These are phyloP conservation scores for Netelia inedita DNA, from an alignment of 2,888 invertebrate genomes.

Conservation along the genomic window DNA sequence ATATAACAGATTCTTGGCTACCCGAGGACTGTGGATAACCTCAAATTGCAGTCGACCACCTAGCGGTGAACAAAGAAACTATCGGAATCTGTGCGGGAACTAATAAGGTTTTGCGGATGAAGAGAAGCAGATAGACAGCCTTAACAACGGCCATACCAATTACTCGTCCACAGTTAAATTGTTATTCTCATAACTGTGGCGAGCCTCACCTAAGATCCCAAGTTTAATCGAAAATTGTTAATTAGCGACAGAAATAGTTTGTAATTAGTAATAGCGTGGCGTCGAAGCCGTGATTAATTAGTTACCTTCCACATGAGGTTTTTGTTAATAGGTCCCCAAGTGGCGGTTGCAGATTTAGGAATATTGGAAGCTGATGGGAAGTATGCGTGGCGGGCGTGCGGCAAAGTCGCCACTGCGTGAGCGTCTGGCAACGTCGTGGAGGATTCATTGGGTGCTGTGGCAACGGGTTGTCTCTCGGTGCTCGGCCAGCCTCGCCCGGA, in stretches of 20 bases:
- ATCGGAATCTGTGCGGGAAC: neutral
- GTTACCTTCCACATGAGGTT: slow-evolving; percentile 89
- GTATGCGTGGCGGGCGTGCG: slow-evolving; percentile 84
- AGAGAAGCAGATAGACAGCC: neutral
- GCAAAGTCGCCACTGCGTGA: slow-evolving; percentile 83
- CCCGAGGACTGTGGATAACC: neutral
- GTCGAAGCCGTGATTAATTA: slow-evolving; percentile 74
- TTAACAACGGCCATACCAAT: neutral
- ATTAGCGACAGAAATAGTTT: slow-evolving; percentile 48
- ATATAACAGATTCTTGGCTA: no score
- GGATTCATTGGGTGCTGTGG: slow-evolving; percentile 81
- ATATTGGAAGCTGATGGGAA: slow-evolving; percentile 86
- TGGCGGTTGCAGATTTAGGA: slow-evolving; percentile 88
- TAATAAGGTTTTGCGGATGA: neutral
- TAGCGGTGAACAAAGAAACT: neutral
- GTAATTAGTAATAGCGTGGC: slow-evolving; percentile 61
- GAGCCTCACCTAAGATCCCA: neutral
- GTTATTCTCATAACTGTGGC: neutral
- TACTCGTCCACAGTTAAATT: neutral
- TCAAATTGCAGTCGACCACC: neutral
- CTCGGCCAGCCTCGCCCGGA: slow-evolving; percentile 84
- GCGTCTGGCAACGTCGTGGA: slow-evolving; percentile 81
- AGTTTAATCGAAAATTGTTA: slow-evolving; percentile 19
- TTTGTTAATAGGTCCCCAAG: slow-evolving; percentile 89
- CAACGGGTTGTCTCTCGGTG: slow-evolving; percentile 83